Conservation (phyloP, 1,140 invertebrate genomes). For the Zaprionus vittiger region DNA sequence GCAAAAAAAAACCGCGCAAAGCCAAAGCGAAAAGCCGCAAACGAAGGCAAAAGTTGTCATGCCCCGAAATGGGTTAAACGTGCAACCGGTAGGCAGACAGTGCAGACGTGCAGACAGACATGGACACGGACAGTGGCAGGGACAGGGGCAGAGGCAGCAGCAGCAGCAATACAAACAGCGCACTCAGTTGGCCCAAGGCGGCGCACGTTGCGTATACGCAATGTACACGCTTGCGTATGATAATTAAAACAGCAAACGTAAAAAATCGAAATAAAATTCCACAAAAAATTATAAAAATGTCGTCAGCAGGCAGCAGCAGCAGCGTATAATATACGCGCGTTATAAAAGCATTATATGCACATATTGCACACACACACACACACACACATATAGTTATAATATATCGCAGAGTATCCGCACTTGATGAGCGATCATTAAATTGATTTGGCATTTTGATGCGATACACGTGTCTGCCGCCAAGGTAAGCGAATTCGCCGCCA, state of each 20-base stretch:
- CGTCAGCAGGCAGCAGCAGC: background rate
- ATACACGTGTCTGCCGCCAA: conserved; percentile 41
- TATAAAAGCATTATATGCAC: conserved; percentile 16
- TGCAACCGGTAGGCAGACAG: conserved; percentile 55
- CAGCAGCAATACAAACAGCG: conserved; percentile 3
- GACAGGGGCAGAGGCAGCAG: conserved; percentile 9
- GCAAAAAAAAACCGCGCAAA: conserved; percentile 31
- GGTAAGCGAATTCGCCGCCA: conserved; percentile 27
- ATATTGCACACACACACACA: conserved; percentile 8
- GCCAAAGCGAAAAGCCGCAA: conserved; percentile 49
- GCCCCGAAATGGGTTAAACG: conserved; percentile 78
- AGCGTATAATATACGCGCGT: conserved; percentile 5
- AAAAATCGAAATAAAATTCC: conserved; percentile 45
- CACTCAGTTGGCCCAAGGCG: conserved; percentile 27
- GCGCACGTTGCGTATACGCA: conserved; percentile 74
- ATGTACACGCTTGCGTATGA: conserved; percentile 43
- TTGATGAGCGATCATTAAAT: conserved; percentile 36
- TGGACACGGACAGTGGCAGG: background rate
- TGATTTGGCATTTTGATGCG: conserved; percentile 54
- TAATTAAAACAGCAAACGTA: conserved; percentile 57
- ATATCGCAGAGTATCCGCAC: background rate
- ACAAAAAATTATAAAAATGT: conserved; percentile 19
- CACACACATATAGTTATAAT: background rate
- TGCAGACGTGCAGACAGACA: conserved; percentile 9
- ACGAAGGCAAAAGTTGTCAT: conserved; percentile 77